Evolutionary conservation across 37 sponge, comb jelly and placozoan genomes (phyloP).

Genomic region (Ephydatia muelleri): DNA sequence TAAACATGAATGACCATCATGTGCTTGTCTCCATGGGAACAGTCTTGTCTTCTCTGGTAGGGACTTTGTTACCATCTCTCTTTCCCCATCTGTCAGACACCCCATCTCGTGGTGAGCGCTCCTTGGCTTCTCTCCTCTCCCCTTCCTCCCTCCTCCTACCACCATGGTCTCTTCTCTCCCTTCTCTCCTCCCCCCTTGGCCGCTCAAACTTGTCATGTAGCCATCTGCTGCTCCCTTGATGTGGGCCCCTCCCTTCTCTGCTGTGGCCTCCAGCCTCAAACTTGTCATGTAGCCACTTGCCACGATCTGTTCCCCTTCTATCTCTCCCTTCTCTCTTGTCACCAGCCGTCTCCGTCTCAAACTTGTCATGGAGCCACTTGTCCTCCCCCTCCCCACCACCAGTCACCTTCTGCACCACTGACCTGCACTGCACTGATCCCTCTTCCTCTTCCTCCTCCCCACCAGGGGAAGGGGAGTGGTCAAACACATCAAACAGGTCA

Average conservation of each 20-base stretch:
- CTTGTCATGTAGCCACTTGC: neutral
- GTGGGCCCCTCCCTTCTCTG: neutral
- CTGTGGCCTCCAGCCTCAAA: neutral
- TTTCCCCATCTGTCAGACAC: neutral
- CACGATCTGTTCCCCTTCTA: neutral
- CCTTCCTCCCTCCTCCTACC: neutral
- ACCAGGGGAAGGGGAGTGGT: neutral
- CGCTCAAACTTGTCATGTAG: neutral
- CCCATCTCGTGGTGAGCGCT: neutral
- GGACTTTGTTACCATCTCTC: neutral
- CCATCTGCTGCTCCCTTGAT: neutral
- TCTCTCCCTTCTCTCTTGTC: too few species aligned
- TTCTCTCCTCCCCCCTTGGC: neutral
- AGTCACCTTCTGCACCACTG: neutral
- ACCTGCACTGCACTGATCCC: neutral
- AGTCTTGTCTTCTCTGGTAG: neutral
- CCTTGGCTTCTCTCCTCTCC: neutral
- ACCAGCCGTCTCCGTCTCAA: neutral
- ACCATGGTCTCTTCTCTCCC: neutral
- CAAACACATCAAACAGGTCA: constrained; percentile 42
- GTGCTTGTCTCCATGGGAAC: neutral
- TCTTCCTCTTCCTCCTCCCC: neutral
- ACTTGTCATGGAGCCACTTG: neutral
- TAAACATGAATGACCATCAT: neutral
- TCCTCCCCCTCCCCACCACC: neutral